phyloP scores from a whole-genome alignment of 2,797 vertebrate species.

The Chromobotia macracanthus region DNA sequence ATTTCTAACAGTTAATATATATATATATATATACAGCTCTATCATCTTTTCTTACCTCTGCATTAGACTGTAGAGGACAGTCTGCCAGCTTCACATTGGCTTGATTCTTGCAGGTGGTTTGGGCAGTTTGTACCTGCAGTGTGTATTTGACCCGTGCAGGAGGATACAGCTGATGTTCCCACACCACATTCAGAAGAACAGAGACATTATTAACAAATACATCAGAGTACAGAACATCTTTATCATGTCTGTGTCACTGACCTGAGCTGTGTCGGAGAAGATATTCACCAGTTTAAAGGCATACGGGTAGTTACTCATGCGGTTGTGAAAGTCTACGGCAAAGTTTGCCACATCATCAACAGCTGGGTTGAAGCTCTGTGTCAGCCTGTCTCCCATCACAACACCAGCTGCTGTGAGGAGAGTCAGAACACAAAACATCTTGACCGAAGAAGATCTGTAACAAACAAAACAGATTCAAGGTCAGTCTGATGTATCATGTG shows the following conservation, averaged over 20 bases:
- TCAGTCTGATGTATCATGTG: neutral
- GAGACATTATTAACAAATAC: neutral
- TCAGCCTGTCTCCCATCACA: slow-evolving; percentile 3
- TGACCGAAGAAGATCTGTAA: slow-evolving; percentile 3
- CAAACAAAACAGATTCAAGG: slow-evolving; percentile 11
- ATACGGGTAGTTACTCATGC: slow-evolving; percentile 34
- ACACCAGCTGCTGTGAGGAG: neutral
- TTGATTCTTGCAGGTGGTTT: slow-evolving; percentile 58
- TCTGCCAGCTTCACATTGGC: slow-evolving; percentile 37
- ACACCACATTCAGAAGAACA: neutral
- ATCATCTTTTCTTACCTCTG: slow-evolving; percentile 44
- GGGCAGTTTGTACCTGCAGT: slow-evolving; percentile 25
- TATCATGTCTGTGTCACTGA: neutral
- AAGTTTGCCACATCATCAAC: slow-evolving; percentile 52
- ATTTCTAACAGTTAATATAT: neutral
- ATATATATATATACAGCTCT: neutral
- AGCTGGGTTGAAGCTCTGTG: neutral
- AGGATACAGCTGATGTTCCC: slow-evolving; percentile 6
- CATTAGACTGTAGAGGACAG: slow-evolving; percentile 50
- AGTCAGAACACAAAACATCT: slow-evolving; percentile 14
- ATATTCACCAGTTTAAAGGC: slow-evolving; percentile 57
- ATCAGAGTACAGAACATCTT: slow-evolving; percentile 11
- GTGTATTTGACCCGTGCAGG: slow-evolving; percentile 45
- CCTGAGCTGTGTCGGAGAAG: slow-evolving; percentile 46
- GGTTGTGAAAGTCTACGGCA: slow-evolving; percentile 56